Conservation (phyloP, 2,797 vertebrate genomes). For the Phyllotis vaccarum region DNA sequence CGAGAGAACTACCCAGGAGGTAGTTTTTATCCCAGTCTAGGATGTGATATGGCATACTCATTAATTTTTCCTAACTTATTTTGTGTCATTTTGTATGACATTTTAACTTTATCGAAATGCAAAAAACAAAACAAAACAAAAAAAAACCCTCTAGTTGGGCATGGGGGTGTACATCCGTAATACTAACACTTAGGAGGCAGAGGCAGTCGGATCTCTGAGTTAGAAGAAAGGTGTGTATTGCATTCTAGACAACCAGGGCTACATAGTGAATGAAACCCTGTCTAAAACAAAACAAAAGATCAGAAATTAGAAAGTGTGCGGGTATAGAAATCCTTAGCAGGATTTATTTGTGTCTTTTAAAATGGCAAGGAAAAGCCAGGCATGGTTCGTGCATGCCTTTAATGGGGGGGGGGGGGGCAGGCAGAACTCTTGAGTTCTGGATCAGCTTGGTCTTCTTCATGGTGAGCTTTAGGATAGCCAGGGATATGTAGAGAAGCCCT, state of each 20-base stretch:
- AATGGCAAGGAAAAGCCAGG: not conserved
- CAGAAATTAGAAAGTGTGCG: not conserved
- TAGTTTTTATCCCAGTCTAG: not conserved
- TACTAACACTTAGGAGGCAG: not conserved
- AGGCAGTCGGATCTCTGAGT: not conserved
- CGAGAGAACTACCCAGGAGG: not conserved
- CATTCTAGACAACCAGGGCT: not conserved
- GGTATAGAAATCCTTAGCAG: not conserved
- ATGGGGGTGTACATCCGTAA: too few relatives aligned
- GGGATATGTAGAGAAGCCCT: not conserved
- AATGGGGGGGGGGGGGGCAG: not conserved
- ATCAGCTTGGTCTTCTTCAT: not conserved
- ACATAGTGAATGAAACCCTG: not conserved
- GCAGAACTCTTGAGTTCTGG: not conserved
- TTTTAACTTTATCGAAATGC: not conserved
- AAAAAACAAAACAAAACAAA: too few relatives aligned
- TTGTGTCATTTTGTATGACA: not conserved
- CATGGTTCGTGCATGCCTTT: not conserved
- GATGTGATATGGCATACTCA: not conserved
- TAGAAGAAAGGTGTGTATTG: not conserved
- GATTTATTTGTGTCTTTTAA: not conserved
- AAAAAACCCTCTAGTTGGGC: not conserved
- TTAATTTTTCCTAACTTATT: not conserved
- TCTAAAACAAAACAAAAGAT: conserved; percentile 14
- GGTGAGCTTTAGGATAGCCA: not conserved